Conservation (phyloP, 2,888 invertebrate species). For the Physocephala rufipes region DNA sequence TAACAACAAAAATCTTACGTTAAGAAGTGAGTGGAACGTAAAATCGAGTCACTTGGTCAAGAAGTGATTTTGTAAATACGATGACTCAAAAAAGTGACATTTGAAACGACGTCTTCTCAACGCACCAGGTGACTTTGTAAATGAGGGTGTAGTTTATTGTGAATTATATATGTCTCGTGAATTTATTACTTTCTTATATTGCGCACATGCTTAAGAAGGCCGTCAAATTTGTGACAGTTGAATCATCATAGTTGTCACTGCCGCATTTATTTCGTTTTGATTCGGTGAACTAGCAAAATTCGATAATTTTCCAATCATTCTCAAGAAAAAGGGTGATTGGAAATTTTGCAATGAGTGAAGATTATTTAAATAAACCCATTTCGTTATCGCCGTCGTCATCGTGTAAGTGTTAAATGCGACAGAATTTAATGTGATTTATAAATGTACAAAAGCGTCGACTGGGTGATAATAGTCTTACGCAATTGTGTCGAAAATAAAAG, state of each 20-base stretch:
- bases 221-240: slow-evolving; percentile 14
- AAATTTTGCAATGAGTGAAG: slow-evolving; percentile 61
- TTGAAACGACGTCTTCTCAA: no score
- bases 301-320: slow-evolving; percentile 23
- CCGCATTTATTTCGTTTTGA: slow-evolving; percentile 32
- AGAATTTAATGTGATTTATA: background rate
- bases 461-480: slow-evolving; percentile 50
- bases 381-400: slow-evolving; percentile 55
- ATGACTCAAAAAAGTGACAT: no score
- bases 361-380: slow-evolving; percentile 63
- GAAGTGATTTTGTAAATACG: no score
- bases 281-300: slow-evolving; percentile 23
- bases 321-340: background rate
- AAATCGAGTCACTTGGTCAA: no score
- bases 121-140: no score
- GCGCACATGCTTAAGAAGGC: slow-evolving; percentile 21
- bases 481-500: slow-evolving; percentile 38
- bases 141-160: no score
- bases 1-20: no score
- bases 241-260: slow-evolving; percentile 21
- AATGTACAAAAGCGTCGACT: slow-evolving; percentile 24
- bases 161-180: no score
- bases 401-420: slow-evolving; percentile 52
- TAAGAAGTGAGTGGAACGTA: no score
- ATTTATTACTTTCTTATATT: background rate